These are phyloP conservation scores for Sebastiscus tertius DNA, from an alignment of 2,797 vertebrate species.

Conservation along the genomic window DNA sequence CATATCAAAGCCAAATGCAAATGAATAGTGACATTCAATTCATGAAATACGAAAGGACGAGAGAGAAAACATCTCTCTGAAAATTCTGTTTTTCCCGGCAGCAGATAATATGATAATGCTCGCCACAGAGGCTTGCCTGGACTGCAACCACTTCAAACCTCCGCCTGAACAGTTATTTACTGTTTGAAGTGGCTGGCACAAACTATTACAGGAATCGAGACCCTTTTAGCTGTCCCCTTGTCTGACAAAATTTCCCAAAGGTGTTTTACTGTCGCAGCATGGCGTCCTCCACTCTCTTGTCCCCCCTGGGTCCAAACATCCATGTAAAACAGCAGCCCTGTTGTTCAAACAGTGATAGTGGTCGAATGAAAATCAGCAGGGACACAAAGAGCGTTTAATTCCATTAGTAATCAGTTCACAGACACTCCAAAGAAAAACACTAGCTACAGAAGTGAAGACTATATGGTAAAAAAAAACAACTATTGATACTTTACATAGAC, in stretches of 20 bases:
- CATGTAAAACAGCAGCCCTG: slow-evolving; percentile 47
- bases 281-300: slow-evolving; percentile 35
- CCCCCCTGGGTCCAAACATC: slow-evolving; percentile 36
- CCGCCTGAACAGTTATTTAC: slow-evolving; percentile 45
- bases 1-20: slow-evolving; percentile 27
- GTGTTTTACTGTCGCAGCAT: slow-evolving; percentile 51
- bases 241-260: slow-evolving; percentile 64
- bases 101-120: slow-evolving; percentile 38
- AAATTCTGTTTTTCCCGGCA: slow-evolving; percentile 25
- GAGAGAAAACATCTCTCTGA: slow-evolving; percentile 22
- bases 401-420: slow-evolving; percentile 23
- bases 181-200: slow-evolving; percentile 54
- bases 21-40: slow-evolving; percentile 39
- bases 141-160: slow-evolving; percentile 31
- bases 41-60: slow-evolving; percentile 29
- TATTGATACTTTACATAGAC: neutral
- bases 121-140: neutral
- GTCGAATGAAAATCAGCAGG: slow-evolving; percentile 47
- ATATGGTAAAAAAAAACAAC: neutral
- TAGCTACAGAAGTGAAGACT: neutral
- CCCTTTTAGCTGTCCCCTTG: slow-evolving; percentile 17
- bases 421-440: neutral
- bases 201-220: slow-evolving; percentile 53
- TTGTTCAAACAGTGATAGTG: slow-evolving; percentile 39
- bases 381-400: slow-evolving; percentile 34